Base-by-base conservation (phyloP, 2,888 invertebrate genomes). In the Acanthoscelides obtectus region DNA sequence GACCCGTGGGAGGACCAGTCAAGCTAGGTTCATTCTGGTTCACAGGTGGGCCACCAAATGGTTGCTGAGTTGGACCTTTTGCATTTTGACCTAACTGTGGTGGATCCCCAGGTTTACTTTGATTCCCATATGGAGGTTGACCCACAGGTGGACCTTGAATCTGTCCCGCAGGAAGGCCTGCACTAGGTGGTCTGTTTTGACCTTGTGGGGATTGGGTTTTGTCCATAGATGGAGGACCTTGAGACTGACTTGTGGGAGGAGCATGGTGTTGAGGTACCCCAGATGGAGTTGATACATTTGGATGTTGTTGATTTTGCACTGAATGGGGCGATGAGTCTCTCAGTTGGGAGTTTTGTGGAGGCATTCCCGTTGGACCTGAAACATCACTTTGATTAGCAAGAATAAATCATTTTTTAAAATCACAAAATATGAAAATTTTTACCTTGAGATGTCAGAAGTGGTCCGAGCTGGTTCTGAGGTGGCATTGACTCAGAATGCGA, bases 261-360 rank as follows among this genome's bases (percentile, higher is more conserved):
- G 12, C 45, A 12, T 45, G 45, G 17, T 4, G 3, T 12, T 45
- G 45, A 12, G 45, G 45, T 12, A 1, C 45, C 17, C 45, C 45
- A 6, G 45, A 1, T 45, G 45, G 45, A 17, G 45, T 45, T 3
- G 45, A 45, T 45, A 17, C 1, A 17, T 17, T 45, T 6, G 45
- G 45, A 45, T 45, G 45, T 12, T 45, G 45, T 12, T 45, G 45
- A 45, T 12, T 45, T 17, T 45, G 45, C 45, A 45, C 45, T 45
- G 45, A 45, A 45, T 45, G 45, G 20, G 72, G 69, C 68, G 66
- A 67, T 65, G 72, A 72, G 20, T 72, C 74, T 45, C 45, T 45
- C 1, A 45, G 6, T 12, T 66, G 66, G 67, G 70, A 66, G 20
- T 70, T 45, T 63, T 72, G 71, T 27, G 72, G 70, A 22, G 65